Base-by-base conservation (phyloP, 2,113 vertebrate genomes). In the Leuciscus idus region DNA sequence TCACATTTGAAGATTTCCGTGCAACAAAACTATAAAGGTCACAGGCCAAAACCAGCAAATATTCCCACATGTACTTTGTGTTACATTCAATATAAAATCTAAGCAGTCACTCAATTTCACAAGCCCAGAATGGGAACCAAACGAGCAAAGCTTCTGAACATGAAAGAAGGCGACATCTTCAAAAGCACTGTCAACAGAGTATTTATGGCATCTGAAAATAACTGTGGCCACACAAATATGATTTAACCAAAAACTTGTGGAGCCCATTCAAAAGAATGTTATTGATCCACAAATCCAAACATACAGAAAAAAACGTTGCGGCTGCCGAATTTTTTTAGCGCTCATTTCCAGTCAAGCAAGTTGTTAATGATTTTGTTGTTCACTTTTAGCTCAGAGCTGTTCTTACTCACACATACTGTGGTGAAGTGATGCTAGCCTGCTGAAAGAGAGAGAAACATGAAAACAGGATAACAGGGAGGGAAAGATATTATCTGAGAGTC, bases 151-250 rank as follows among this genome's bases (percentile, higher is more conserved):
- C 85, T 87, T 89, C 90, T 80, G 88, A 39, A 88, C 86, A 83
- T 52, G 91, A 57, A 87, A 76, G 36, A 26, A 26, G 62, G 75
- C 81, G 19, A 88, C 74, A 91, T 88, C 88, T 92, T 92, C 88
- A 91, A 90, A 93, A 92, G 86, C 89, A 91, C 78, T 90, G 91
- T 90, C 89, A 91, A 91, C 91, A 90, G 89, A 89, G 90, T 87
- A 91, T 89, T 90, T 86, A 89, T 75, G 75, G 87, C 59, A 55
- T 86, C 86, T 82, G 88, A 91, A 92, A 93, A 90, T 85, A 91
- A 90, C 90, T 90, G 70, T 84, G 91, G 90, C 86, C 87, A 87
- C 90, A 90, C 21, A 88, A 89, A 91, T 91, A 76, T 85, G 75
- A 88, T 90, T 89, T 85, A 87, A 73, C 80, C 90, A 86, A 88